These are phyloP conservation scores for Periophthalmus magnuspinnatus DNA, from an alignment of 2,797 vertebrate species.

Conservation along the genomic window DNA sequence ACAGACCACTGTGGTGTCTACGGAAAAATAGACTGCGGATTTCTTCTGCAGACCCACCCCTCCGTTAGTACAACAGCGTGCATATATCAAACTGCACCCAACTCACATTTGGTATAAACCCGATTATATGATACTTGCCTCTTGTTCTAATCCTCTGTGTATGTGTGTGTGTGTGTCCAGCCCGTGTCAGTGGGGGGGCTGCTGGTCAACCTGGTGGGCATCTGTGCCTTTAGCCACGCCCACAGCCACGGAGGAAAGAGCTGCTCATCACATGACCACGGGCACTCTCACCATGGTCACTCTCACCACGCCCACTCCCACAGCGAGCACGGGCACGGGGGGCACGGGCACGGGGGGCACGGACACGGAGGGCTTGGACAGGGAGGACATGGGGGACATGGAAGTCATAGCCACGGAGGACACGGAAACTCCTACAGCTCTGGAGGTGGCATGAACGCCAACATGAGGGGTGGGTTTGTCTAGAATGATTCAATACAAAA, in stretches of 20 bases:
- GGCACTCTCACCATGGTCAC: constrained; percentile 79
- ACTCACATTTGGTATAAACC: too few species aligned
- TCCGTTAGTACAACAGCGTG: too few species aligned
- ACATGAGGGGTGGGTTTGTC: constrained; percentile 88
- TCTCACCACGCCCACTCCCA: constrained; percentile 82
- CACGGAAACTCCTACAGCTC: constrained; percentile 79
- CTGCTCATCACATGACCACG: constrained; percentile 77
- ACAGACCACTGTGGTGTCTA: too few species aligned
- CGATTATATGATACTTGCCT: background rate
- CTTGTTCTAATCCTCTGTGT: background rate
- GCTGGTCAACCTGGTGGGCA: constrained; percentile 95
- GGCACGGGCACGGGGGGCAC: constrained; percentile 82
- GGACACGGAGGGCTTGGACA: constrained; percentile 81
- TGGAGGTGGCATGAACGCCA: constrained; percentile 90
- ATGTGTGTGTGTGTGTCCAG: constrained; percentile 64
- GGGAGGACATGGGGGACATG: constrained; percentile 73
- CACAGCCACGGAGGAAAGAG: constrained; percentile 86
- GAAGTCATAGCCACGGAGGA: constrained; percentile 69
- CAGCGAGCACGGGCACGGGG: constrained; percentile 69
- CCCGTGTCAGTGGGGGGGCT: constrained; percentile 95
- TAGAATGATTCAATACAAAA: too few species aligned
- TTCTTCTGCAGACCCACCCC: too few species aligned
- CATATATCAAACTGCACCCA: too few species aligned
- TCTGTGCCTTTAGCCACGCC: constrained; percentile 97
- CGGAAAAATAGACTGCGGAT: too few species aligned